A percentile compares a stretch with the other conserved stretches of the same genome.
Evolutionary conservation across 2,113 vertebrate genomes (phyloP).

Genomic region (Sturnira hondurensis): DNA sequence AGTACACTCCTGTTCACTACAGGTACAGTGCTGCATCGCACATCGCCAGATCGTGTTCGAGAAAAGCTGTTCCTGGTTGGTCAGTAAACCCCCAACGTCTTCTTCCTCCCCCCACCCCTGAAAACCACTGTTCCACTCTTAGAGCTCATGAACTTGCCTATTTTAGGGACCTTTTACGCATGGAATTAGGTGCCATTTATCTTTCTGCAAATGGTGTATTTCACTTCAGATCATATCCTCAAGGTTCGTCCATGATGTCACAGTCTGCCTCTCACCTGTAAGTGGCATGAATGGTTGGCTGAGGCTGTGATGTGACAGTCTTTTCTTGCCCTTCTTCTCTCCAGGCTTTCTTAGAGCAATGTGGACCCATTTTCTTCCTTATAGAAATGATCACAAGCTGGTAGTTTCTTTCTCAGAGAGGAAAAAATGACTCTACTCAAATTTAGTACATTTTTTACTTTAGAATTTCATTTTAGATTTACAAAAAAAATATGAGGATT

Average conservation of each 20-base stretch:
- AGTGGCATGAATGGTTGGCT: background rate
- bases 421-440: background rate
- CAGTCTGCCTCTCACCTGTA: background rate
- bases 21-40: too few species aligned
- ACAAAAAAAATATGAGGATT: background rate
- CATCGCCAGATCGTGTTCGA: background rate
- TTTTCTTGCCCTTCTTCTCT: background rate
- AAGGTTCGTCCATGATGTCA: background rate
- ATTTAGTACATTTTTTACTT: background rate
- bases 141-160: background rate
- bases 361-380: background rate
- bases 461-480: background rate
- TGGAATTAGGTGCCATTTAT: background rate
- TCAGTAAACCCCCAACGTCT: background rate
- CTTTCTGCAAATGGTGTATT: background rate
- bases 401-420: background rate
- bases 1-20: background rate
- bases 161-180: background rate
- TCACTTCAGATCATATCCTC: background rate
- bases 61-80: background rate
- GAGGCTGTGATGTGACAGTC: rapidly evolving
- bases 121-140: background rate
- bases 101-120: background rate
- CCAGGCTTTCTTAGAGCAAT: background rate
- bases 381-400: background rate